Evolutionary conservation across 2,797 vertebrate species (phyloP).

Genomic region (Emydoidea blandingii): DNA sequence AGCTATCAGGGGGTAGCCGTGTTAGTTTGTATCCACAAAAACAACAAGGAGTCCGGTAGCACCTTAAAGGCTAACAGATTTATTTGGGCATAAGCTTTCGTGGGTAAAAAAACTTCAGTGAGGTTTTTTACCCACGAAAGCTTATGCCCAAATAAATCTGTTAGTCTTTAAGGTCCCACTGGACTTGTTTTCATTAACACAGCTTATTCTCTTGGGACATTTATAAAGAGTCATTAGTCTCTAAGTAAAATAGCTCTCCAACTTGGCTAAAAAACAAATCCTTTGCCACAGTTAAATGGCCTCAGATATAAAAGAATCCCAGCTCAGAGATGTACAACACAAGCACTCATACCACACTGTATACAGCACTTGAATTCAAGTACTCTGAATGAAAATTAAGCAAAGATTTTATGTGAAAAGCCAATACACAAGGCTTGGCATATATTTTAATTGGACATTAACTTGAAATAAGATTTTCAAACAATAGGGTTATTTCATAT

Average conservation of each 20-base stretch:
- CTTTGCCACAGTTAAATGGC: neutral
- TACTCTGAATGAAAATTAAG: neutral
- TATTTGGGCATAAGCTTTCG: too few relatives aligned
- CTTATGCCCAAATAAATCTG: too few relatives aligned
- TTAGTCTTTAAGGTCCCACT: too few relatives aligned
- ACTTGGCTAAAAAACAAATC: neutral
- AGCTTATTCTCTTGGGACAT: neutral
- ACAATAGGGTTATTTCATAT: neutral
- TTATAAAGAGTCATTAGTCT: neutral
- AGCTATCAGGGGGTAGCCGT: neutral
- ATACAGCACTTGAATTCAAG: neutral
- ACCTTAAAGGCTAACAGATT: too few relatives aligned
- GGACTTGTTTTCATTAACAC: too few relatives aligned
- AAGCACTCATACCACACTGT: neutral
- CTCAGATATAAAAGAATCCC: neutral
- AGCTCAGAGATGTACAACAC: neutral
- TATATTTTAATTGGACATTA: conserved; percentile 20
- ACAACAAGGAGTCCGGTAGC: too few relatives aligned
- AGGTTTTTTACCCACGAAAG: too few relatives aligned
- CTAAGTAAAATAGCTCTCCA: neutral
- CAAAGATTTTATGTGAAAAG: neutral
- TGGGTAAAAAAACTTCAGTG: too few relatives aligned
- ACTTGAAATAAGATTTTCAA: conserved; percentile 46
- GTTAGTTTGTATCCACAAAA: too few relatives aligned
- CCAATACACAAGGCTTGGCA: neutral